These are phyloP conservation scores for Meghimatium bilineatum DNA, from an alignment of 2,888 invertebrate species.

Conservation along the genomic window DNA sequence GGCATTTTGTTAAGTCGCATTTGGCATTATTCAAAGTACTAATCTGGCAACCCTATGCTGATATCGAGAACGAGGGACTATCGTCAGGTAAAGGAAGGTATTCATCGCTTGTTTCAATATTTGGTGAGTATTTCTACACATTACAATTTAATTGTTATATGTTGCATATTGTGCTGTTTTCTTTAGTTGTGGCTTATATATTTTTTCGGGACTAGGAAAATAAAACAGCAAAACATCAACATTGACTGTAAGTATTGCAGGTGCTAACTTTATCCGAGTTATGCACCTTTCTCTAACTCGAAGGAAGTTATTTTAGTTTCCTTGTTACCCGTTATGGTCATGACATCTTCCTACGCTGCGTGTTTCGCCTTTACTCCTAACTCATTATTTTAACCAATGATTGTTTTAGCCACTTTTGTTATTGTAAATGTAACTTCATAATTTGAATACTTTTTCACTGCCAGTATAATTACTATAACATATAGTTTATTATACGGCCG, in stretches of 20 bases:
- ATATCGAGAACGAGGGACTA: conserved; percentile 21
- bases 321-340: conserved; percentile 4
- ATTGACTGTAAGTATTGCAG: neutral
- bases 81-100: conserved; percentile 9
- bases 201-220: neutral
- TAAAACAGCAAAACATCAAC: neutral
- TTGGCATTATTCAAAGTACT: too few relatives aligned
- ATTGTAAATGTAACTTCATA: too few relatives aligned
- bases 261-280: neutral
- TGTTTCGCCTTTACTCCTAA: neutral
- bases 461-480: too few relatives aligned
- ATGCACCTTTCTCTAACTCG: neutral
- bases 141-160: neutral
- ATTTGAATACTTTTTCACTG: too few relatives aligned
- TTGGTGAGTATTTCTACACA: conserved; percentile 1
- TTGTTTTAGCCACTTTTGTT: too few relatives aligned
- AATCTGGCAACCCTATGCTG: neutral
- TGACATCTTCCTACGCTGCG: neutral
- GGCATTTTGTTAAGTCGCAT: too few relatives aligned
- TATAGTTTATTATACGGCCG: too few relatives aligned
- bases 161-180: neutral
- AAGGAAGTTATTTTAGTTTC: neutral
- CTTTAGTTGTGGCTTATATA: neutral
- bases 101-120: neutral
- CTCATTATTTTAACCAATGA: too few relatives aligned